Evolutionary conservation across 2,888 invertebrate species (phyloP).

Genomic region (Drosophila robusta): DNA sequence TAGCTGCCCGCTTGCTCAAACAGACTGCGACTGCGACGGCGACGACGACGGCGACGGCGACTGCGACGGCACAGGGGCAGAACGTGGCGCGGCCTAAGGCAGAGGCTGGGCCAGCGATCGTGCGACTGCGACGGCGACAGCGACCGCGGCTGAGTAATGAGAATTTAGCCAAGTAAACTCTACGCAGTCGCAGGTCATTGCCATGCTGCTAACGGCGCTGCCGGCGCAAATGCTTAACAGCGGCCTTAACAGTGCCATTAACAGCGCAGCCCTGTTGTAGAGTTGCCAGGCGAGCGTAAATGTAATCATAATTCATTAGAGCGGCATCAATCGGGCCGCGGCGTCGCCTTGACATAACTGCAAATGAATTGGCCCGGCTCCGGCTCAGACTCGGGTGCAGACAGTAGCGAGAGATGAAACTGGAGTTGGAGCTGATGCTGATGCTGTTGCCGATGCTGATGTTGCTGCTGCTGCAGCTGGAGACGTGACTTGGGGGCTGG

Average conservation of each 20-base stretch:
- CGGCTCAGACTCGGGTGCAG: conserved; percentile 1
- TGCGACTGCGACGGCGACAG: conserved; percentile 10
- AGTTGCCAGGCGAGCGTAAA: conserved; percentile 44
- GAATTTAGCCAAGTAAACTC: conserved; percentile 74
- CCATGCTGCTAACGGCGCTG: conserved; percentile 68
- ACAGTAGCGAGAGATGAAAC: conserved; percentile 17
- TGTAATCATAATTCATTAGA: conserved; percentile 75
- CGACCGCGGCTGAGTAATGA: conserved; percentile 60
- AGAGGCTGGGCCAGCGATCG: too few species aligned
- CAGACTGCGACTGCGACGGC: conserved; percentile 16
- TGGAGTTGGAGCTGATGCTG: conserved; percentile 7
- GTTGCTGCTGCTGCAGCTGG: conserved; percentile 23
- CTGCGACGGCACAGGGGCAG: not conserved
- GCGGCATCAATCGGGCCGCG: conserved; percentile 62
- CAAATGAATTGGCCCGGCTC: conserved; percentile 52
- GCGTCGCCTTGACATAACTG: conserved; percentile 63
- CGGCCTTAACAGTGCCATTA: conserved; percentile 39
- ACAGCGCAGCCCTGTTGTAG: conserved; percentile 55
- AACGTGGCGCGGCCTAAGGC: not conserved
- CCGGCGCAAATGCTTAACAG: conserved; percentile 37
- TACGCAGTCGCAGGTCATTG: conserved; percentile 77
- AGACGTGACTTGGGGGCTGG: conserved; percentile 39
- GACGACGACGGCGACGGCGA: not conserved
- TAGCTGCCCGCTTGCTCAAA: conserved; percentile 43
- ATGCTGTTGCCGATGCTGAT: not conserved